phyloP scores from a whole-genome alignment of 2,888 invertebrate genomes.

The Dinocampus coccinellae region DNA sequence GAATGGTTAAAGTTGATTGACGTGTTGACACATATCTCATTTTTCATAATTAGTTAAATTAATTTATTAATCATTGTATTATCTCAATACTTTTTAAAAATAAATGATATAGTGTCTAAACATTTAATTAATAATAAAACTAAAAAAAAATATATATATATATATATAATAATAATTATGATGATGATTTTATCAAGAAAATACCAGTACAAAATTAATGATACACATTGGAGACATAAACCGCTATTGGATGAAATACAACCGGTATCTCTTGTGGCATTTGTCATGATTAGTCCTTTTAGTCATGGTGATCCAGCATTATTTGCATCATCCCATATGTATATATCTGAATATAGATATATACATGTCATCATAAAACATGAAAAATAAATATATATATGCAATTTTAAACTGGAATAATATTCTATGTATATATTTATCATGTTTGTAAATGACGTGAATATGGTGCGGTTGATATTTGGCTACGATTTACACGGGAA shows the following conservation, averaged over 20 bases:
- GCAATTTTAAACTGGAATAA: background rate
- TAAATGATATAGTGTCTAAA: background rate
- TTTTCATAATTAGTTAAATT: background rate
- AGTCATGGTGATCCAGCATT: slow-evolving; percentile 62
- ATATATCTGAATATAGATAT: background rate
- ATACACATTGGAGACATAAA: slow-evolving; percentile 12
- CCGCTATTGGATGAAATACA: slow-evolving; percentile 24
- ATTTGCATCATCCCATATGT: slow-evolving; percentile 45
- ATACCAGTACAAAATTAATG: background rate
- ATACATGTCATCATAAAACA: slow-evolving; percentile 1
- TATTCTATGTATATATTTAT: background rate
- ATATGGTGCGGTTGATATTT: background rate
- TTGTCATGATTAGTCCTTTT: slow-evolving; percentile 67
- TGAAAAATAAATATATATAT: background rate
- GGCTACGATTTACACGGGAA: background rate
- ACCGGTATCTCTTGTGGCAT: slow-evolving; percentile 51
- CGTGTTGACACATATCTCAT: slow-evolving; percentile 13
- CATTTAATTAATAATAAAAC: no score
- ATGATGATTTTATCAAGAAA: background rate
- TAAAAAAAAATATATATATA: no score
- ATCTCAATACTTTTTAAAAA: background rate
- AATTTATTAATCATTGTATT: background rate
- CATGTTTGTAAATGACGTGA: background rate
- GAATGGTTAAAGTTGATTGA: slow-evolving; percentile 4
- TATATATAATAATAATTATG: background rate